Base-by-base conservation (phyloP, 92 coral and sea anemone species). In the Porites cylindrica region DNA sequence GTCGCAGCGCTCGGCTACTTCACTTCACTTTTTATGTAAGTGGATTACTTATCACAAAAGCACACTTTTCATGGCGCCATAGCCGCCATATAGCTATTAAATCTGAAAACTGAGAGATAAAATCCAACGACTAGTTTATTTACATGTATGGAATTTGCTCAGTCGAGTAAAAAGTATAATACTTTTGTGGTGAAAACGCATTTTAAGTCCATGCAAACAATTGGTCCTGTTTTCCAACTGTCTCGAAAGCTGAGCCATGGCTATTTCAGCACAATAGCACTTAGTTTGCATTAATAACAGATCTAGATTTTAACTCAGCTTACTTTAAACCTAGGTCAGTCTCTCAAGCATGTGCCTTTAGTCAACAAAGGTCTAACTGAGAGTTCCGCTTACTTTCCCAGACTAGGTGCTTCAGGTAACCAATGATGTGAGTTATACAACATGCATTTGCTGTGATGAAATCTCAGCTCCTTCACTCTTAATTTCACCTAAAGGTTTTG, bases 41-140 rank as follows among this genome's bases (percentile, higher is more conserved):
- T 69, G n/a, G 69, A 47, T 81, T 81, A 29, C 68, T 69, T 81
- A 70, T 58, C 85, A 18, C 8, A 59, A 19, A 66, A 47, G 10
- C 29, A 56, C 80, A 60, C 59, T 82, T 82, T 19, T 82, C 47
- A 82, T 38, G 47, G 47, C 47, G 47, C 47, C 47, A 29, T 29
- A 29, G 38, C 38, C 3, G 38, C 38, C 38, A 38, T 4, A 38
- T 38, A 38, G 47, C 47, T 38, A 38, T 38, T 4, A 38, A 38
- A 38, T 38, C 47, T 38, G 47, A 38, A 38, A 38, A 38, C 47
- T 38, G 47, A 38, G 47, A 38, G 47, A 38, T 38, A 38, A 38
- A 38, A 38, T 38, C 47, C 47, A 38, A 4, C 47, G 47, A 38
- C 47, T 38, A 38, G 47, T 38, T 38, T 4, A 38, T 38, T 38